phyloP scores from a whole-genome alignment of 2,113 vertebrate genomes.

The Dipodomys spectabilis region DNA sequence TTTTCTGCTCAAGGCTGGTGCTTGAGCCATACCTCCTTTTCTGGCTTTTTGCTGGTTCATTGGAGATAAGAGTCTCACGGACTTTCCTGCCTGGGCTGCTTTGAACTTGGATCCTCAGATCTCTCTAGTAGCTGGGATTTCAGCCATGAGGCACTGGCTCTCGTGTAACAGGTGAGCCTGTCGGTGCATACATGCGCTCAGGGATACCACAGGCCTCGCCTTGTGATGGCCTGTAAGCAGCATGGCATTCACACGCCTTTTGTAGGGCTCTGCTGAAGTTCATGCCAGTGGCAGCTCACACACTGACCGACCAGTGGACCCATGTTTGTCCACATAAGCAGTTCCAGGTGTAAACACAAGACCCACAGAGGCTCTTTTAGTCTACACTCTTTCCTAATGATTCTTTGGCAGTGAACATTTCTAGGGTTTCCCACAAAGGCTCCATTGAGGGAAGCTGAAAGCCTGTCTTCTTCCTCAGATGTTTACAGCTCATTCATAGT shows the following conservation, averaged over 20 bases:
- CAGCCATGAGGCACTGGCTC: too few species aligned
- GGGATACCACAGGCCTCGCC: background rate
- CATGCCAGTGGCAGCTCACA: background rate
- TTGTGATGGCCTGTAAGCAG: background rate
- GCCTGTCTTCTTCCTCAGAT: background rate
- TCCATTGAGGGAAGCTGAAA: background rate
- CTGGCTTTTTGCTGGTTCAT: too few species aligned
- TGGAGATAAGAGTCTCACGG: too few species aligned
- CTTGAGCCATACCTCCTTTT: too few species aligned
- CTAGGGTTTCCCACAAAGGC: background rate
- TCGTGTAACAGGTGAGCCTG: background rate
- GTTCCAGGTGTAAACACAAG: background rate
- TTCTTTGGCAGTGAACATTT: background rate
- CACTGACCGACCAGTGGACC: background rate
- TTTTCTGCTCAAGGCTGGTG: too few species aligned
- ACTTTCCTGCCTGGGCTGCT: too few species aligned
- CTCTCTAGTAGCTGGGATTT: too few species aligned
- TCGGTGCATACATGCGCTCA: background rate
- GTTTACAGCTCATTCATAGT: background rate
- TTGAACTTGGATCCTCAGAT: too few species aligned
- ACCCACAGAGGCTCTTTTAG: background rate
- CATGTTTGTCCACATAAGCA: background rate
- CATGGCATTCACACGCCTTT: background rate
- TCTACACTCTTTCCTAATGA: background rate
- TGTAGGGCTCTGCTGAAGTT: background rate